Conservation (phyloP, 2,888 invertebrate species). For the Acanthococcus lagerstroemiae region DNA sequence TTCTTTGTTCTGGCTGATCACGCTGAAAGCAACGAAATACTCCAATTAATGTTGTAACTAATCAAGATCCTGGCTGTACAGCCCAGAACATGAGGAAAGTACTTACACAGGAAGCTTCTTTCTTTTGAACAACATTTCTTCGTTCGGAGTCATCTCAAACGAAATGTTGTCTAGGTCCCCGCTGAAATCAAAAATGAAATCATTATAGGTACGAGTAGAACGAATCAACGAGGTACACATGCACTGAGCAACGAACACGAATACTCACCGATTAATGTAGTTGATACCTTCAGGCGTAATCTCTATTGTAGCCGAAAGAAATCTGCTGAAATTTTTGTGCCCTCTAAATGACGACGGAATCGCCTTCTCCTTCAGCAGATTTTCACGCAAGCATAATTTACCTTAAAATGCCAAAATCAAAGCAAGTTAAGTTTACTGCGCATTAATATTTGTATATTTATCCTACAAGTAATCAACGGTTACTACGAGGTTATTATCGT, state of each 20-base stretch:
- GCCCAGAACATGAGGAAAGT: background rate
- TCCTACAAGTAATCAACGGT: too few relatives aligned
- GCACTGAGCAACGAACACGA: too few relatives aligned
- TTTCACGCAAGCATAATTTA: constrained; percentile 37
- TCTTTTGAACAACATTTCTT: constrained; percentile 22
- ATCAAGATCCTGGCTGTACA: too few relatives aligned
- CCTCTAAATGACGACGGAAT: constrained; percentile 25
- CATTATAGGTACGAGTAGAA: too few relatives aligned
- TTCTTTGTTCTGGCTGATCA: too few relatives aligned
- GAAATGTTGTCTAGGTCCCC: constrained; percentile 24
- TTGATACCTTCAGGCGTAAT: constrained; percentile 35
- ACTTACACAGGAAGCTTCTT: constrained; percentile 15
- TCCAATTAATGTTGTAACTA: too few relatives aligned
- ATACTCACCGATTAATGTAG: constrained; percentile 36
- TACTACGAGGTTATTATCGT: too few relatives aligned
- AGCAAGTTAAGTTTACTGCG: too few relatives aligned
- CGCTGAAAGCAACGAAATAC: too few relatives aligned
- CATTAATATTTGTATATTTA: too few relatives aligned
- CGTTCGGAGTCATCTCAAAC: constrained; percentile 28
- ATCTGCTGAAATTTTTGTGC: constrained; percentile 31
- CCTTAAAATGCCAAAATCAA: constrained; percentile 32
- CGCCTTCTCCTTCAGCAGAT: constrained; percentile 36
- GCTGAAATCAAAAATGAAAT: too few relatives aligned
- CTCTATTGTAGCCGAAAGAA: constrained; percentile 35
- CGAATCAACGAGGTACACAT: too few relatives aligned